These are phyloP conservation scores for Drosophila testacea DNA, from an alignment of 2,888 invertebrate species.

Conservation along the genomic window DNA sequence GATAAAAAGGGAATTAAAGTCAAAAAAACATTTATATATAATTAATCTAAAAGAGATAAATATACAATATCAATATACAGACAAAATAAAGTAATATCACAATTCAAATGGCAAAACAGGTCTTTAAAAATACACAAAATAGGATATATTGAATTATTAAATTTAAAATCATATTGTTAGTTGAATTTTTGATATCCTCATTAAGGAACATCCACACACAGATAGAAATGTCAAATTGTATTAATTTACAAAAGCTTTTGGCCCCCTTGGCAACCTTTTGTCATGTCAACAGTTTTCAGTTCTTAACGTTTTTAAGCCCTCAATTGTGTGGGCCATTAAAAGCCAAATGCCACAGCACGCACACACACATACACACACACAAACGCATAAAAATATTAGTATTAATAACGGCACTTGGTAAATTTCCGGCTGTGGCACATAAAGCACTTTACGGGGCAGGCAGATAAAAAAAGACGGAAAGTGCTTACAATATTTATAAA, in stretches of 20 bases:
- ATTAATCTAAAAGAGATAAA: too few species aligned
- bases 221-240: slow-evolving; percentile 31
- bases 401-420: slow-evolving; percentile 65
- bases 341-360: slow-evolving; percentile 41
- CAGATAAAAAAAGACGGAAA: slow-evolving; percentile 25
- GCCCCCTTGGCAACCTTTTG: slow-evolving; percentile 38
- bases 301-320: slow-evolving; percentile 37
- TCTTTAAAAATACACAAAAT: too few species aligned
- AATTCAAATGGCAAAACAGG: too few species aligned
- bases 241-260: slow-evolving; percentile 26
- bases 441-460: slow-evolving; percentile 49
- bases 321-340: slow-evolving; percentile 53
- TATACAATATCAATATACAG: too few species aligned
- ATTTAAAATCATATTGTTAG: not conserved
- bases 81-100: too few species aligned
- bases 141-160: not conserved
- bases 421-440: slow-evolving; percentile 52
- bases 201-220: not conserved
- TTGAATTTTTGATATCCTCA: not conserved
- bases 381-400: slow-evolving; percentile 56
- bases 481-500: slow-evolving; percentile 44
- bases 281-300: slow-evolving; percentile 41
- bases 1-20: too few species aligned
- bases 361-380: slow-evolving; percentile 1
- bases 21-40: too few species aligned